A percentile compares a stretch with the other conserved stretches of the same genome.
Evolutionary conservation across 2,797 vertebrate species (phyloP).

Genomic region (Bradypodion pumilum): DNA sequence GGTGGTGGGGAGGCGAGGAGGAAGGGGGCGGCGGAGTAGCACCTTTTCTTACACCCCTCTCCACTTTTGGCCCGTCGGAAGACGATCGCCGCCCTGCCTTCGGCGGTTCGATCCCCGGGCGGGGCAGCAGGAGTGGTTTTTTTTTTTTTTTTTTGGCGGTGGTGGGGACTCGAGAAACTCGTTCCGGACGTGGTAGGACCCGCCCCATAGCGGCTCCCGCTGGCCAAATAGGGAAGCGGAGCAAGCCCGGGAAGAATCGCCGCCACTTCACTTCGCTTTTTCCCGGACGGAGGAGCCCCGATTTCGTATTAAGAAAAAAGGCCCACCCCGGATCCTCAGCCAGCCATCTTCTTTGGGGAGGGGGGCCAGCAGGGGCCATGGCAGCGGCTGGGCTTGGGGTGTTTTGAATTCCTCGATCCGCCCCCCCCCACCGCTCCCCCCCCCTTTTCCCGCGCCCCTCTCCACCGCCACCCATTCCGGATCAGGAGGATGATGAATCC

Average conservation of each 20-base stretch:
- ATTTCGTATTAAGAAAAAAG: background rate
- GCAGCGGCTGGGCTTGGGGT: background rate
- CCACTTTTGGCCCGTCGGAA: background rate
- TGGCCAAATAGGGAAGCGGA: slow-evolving; percentile 45
- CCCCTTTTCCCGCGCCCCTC: too few relatives aligned
- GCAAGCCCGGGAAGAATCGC: slow-evolving; percentile 5
- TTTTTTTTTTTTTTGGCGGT: too few relatives aligned
- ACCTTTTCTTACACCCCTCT: background rate
- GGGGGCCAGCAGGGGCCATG: background rate
- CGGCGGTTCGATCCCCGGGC: background rate
- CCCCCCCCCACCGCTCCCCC: background rate
- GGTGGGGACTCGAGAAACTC: background rate
- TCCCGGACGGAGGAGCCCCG: background rate
- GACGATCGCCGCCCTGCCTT: background rate
- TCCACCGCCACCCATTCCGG: background rate
- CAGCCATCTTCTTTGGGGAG: background rate
- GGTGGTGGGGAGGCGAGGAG: too few relatives aligned
- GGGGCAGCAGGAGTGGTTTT: background rate
- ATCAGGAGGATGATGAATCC: slow-evolving; percentile 6
- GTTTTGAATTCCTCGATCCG: background rate
- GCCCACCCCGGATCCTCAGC: slow-evolving; percentile 6
- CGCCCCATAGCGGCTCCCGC: slow-evolving; percentile 17
- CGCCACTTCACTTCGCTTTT: background rate
- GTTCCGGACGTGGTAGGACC: slow-evolving; percentile 18
- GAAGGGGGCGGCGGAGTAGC: background rate